phyloP scores from a whole-genome alignment of 2,888 invertebrate species.

The Embidobia sp. region DNA sequence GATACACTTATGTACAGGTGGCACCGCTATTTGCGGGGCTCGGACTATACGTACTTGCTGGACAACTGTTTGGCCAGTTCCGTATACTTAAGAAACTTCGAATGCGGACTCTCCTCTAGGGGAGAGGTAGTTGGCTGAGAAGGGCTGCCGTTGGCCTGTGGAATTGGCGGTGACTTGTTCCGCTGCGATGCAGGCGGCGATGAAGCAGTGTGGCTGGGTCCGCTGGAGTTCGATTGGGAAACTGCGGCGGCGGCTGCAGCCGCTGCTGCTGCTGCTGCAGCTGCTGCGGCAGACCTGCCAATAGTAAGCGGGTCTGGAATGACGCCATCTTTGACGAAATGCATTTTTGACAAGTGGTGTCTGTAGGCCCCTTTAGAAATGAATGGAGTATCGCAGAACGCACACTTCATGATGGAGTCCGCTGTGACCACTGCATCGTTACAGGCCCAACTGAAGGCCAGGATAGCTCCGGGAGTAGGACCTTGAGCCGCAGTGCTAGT shows the following conservation, averaged over 20 bases:
- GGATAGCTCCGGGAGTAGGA: constrained; percentile 90
- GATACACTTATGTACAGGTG: constrained; percentile 81
- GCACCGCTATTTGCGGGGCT: constrained; percentile 82
- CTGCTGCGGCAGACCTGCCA: constrained; percentile 83
- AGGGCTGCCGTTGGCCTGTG: constrained; percentile 80
- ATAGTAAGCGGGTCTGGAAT: constrained; percentile 87
- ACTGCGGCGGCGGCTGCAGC: constrained; percentile 77
- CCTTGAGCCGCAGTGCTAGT: constrained; percentile 79
- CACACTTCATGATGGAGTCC: constrained; percentile 96
- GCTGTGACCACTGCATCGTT: constrained; percentile 94
- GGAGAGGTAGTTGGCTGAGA: constrained; percentile 82
- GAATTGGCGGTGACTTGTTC: constrained; percentile 83
- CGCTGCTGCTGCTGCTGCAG: constrained; percentile 77
- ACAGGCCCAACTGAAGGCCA: constrained; percentile 97
- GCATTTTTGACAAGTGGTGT: constrained; percentile 97
- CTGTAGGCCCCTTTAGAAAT: constrained; percentile 98
- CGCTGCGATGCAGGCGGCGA: constrained; percentile 83
- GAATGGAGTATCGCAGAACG: constrained; percentile 97
- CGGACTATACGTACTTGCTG: constrained; percentile 95
- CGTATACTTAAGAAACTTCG: constrained; percentile 99
- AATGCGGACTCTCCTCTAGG: constrained; percentile 94
- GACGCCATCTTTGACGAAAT: constrained; percentile 96
- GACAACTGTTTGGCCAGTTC: constrained; percentile 99
- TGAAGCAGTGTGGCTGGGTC: constrained; percentile 74
- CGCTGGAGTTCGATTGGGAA: constrained; percentile 80